phyloP scores from a whole-genome alignment of 2,113 vertebrate species.

The Oncorhynchus keta region DNA sequence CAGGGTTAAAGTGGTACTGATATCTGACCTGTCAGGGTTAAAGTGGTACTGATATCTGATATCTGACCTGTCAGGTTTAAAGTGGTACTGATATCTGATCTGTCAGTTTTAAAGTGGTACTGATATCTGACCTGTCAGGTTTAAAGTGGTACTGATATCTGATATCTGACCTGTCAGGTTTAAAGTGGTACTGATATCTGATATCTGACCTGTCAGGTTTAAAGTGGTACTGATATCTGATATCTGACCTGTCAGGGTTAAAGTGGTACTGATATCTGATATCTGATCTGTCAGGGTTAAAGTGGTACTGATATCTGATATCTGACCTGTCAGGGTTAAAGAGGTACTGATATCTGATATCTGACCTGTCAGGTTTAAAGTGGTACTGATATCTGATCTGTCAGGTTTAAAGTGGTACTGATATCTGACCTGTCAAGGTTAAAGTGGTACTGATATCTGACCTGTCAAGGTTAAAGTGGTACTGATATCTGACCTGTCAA shows the following conservation, averaged over 20 bases:
- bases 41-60: slow-evolving; percentile 63
- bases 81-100: slow-evolving; percentile 45
- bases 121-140: slow-evolving; percentile 71
- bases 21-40: slow-evolving; percentile 77
- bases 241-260: slow-evolving; percentile 77
- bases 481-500: no score
- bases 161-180: slow-evolving; percentile 77
- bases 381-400: slow-evolving; percentile 66
- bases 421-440: slow-evolving; percentile 76
- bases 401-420: slow-evolving; percentile 54
- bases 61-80: slow-evolving; percentile 76
- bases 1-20: slow-evolving; percentile 36
- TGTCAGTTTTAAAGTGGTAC: slow-evolving; percentile 59
- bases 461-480: no score
- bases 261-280: no score
- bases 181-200: no score
- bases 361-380: slow-evolving; percentile 77
- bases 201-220: slow-evolving; percentile 77
- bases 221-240: no score
- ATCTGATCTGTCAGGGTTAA: slow-evolving; percentile 76
- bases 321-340: slow-evolving; percentile 77
- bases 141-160: no score
- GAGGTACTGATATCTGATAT: slow-evolving; percentile 54
- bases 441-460: no score
- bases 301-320: no score